phyloP scores from a whole-genome alignment of 2,888 invertebrate genomes.

The Dolichopus griseipennis region DNA sequence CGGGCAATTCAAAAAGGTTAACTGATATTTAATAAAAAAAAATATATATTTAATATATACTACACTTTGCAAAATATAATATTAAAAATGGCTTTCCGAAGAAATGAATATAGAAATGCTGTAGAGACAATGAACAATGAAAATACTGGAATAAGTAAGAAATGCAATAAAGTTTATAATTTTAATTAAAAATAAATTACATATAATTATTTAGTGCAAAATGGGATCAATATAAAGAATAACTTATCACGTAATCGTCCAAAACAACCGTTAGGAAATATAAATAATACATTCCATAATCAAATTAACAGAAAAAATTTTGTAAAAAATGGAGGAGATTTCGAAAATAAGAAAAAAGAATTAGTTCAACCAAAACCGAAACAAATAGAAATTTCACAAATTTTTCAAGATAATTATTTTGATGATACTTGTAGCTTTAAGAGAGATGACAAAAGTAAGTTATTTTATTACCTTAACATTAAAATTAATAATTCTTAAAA shows the following conservation, averaged over 20 bases:
- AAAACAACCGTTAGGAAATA: conserved; percentile 1
- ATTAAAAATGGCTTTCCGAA: not conserved
- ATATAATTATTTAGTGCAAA: not conserved
- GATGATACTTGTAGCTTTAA: not conserved
- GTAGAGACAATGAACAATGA: not conserved
- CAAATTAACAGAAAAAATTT: not conserved
- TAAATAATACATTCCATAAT: not conserved
- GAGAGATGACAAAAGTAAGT: not conserved
- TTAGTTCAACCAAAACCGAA: not conserved
- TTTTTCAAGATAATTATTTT: not conserved
- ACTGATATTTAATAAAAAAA: too few species aligned
- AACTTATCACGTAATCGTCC: not conserved
- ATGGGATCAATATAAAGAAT: not conserved
- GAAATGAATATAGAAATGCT: too few species aligned
- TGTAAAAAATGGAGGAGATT: not conserved
- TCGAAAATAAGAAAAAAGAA: not conserved
- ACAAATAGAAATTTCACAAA: not conserved
- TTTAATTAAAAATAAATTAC: too few species aligned
- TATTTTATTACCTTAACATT: too few species aligned
- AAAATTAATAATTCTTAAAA: too few species aligned
- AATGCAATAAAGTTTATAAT: not conserved
- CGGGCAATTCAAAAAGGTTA: too few species aligned
- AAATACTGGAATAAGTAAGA: not conserved
- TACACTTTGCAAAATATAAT: too few species aligned
- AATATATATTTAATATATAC: too few species aligned